Evolutionary conservation across 1,140 invertebrate species (phyloP), one percentile per base, ranked within the genome.

Genomic region (Psilanteris sp.): DNA sequence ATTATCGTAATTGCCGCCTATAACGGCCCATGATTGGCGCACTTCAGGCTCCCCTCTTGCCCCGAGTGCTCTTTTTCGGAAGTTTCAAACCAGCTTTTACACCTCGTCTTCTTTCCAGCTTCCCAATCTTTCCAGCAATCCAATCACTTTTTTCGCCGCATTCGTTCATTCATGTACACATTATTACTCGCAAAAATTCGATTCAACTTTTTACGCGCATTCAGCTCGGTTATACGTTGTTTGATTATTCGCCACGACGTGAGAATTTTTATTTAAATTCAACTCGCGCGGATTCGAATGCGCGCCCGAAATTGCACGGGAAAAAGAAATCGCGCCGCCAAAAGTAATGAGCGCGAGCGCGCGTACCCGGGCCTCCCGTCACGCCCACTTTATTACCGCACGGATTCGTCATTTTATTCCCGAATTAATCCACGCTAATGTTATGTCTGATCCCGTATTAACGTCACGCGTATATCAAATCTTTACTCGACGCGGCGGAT

Each of bases 1-100:
- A 87, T 87, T 87, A 87, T 87, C 86, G 85, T 87, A 87, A 87
- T 87, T 87, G 84, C 85, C 81, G 80, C 80, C 86, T 85, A 87
- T 87, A 86, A 86, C 84, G 84, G 84, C 78, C 78, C 81, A 81
- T 85, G 85, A 86, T 87, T 86, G 86, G 85, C 82, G 85, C 84
- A 86, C 81, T 86, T 86, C 83, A 82, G 80, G 80, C 83, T 81
- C 83, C 81, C 78, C 80, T 80, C 48, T 52, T 36, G 11, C 36
- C 26, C 6, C 48, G 43, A 78, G 43, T 80, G 73, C 78, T 86
- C 78, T 78, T 86, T 86, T 86, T 86, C 82, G 80, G 80, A 81
- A 86, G 81, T 85, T 85, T 83, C 37, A 61, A 77, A 72, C 67
- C 46, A 71, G 55, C 64, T 61, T 77, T 77, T 70, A 62, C 67